These are phyloP conservation scores for Linnaemya vulpina DNA, from an alignment of 2,888 invertebrate genomes.

Conservation along the genomic window DNA sequence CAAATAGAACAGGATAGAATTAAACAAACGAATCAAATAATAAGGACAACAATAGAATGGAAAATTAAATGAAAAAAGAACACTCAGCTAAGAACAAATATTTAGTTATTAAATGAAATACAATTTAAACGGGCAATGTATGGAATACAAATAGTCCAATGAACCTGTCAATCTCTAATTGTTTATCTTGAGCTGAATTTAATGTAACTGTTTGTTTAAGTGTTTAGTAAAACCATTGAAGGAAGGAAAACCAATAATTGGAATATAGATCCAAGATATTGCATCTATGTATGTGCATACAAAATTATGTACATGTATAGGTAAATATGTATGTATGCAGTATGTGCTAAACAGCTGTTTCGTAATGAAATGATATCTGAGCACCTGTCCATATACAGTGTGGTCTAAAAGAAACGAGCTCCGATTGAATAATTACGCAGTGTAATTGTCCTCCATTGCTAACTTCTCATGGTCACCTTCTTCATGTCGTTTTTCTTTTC, in stretches of 20 bases:
- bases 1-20: slow-evolving; percentile 32
- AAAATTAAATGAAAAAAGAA: slow-evolving; percentile 19
- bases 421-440: too few relatives aligned
- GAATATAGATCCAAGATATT: neutral
- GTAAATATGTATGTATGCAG: neutral
- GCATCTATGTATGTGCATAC: neutral
- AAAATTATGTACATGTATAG: too few relatives aligned
- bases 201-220: slow-evolving; percentile 58
- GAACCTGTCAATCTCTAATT: slow-evolving; percentile 68
- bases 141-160: slow-evolving; percentile 59
- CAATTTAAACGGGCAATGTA: slow-evolving; percentile 60
- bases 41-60: slow-evolving; percentile 53
- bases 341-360: neutral
- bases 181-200: slow-evolving; percentile 50
- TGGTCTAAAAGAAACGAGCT: too few relatives aligned
- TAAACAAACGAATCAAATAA: slow-evolving; percentile 42
- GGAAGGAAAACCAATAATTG: slow-evolving; percentile 2
- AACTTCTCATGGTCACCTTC: too few relatives aligned
- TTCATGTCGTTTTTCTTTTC: too few relatives aligned
- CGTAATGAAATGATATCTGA: neutral
- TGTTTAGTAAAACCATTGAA: slow-evolving; percentile 35
- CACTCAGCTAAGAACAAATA: neutral
- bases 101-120: slow-evolving; percentile 1
- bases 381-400: too few relatives aligned
- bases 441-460: too few relatives aligned